phyloP scores from a whole-genome alignment of 2,113 vertebrate genomes.

The Esox niger region DNA sequence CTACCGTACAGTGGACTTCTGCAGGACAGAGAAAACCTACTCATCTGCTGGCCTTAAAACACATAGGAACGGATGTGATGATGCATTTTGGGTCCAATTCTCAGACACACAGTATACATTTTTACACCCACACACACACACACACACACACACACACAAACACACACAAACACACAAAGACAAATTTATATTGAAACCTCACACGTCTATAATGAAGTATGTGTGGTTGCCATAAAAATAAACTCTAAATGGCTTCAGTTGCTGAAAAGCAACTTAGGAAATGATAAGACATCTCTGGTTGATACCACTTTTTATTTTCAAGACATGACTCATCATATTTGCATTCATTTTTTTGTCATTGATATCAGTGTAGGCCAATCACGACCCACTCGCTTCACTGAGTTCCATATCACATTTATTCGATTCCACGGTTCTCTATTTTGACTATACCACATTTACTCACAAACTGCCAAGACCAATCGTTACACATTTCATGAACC shows the following conservation, averaged over 20 bases:
- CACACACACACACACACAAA: not conserved
- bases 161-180: not conserved
- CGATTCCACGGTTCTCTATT: no score
- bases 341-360: not conserved
- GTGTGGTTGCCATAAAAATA: not conserved
- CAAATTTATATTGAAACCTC: not conserved
- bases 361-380: not conserved
- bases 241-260: not conserved
- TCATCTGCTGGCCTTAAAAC: no score
- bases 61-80: no score
- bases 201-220: not conserved
- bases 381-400: not conserved
- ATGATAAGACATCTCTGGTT: not conserved
- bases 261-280: not conserved
- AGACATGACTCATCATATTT: no score
- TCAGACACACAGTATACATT: not conserved
- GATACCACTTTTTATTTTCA: not conserved
- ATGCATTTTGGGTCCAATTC: constrained; percentile 15
- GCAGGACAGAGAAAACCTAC: no score
- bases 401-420: no score
- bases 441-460: not conserved
- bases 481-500: constrained; percentile 15
- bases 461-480: not conserved
- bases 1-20: no score
- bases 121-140: not conserved